A percentile compares a stretch with the other conserved stretches of the same genome.
Evolutionary conservation across 2,797 vertebrate genomes (phyloP).

Genomic region (Crenichthys baileyi): DNA sequence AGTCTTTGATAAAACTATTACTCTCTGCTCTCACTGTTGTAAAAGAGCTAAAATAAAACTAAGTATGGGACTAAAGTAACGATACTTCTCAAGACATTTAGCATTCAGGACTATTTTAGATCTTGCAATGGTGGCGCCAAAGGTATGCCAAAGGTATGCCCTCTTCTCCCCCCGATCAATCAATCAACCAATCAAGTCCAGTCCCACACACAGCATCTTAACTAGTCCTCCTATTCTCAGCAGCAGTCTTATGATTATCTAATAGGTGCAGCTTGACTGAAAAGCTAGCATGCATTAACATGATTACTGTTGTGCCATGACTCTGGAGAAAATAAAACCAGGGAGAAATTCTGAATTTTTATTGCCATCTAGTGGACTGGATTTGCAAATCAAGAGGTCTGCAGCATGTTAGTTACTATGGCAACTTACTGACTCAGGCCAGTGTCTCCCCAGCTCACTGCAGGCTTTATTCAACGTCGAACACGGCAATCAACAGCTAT

Average conservation of each 20-base stretch:
- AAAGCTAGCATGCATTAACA: not conserved
- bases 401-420: not conserved
- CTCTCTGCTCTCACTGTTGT: not conserved
- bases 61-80: not conserved
- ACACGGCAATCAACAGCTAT: not conserved
- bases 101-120: not conserved
- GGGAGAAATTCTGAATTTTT: constrained; percentile 3
- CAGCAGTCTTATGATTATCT: not conserved
- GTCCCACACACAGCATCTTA: not conserved
- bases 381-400: not conserved
- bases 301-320: not conserved
- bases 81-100: not conserved
- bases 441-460: constrained; percentile 2
- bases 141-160: no score
- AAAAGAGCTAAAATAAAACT: not conserved
- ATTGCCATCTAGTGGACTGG: constrained; percentile 63
- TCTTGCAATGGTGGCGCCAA: not conserved
- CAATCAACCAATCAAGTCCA: not conserved
- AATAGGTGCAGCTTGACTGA: not conserved
- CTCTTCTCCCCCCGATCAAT: no score
- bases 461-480: not conserved
- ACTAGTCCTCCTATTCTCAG: not conserved
- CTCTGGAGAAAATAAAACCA: not conserved
- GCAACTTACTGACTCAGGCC: constrained; percentile 32
- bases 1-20: not conserved